Percentiles rank a stretch among this genome's conserved stretches.
Evolutionary conservation across 2,888 invertebrate species (phyloP).

Genomic region (Dolomedes plantarius): DNA sequence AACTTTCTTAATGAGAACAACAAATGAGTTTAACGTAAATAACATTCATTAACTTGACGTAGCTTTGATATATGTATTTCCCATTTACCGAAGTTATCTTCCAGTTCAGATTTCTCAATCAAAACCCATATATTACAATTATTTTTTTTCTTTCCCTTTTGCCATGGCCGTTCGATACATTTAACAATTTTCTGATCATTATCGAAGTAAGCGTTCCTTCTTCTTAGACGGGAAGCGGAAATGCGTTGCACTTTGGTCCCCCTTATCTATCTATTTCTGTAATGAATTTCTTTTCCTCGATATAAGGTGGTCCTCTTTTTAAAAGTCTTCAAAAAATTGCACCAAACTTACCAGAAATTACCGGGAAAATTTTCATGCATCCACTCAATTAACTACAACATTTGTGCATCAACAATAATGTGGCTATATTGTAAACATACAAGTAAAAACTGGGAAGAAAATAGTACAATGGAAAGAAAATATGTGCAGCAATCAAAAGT

Average conservation of each 20-base stretch:
- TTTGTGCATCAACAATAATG: too few species aligned
- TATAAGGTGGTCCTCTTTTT: too few species aligned
- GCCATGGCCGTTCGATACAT: neutral
- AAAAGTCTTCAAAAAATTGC: too few species aligned
- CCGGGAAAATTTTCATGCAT: too few species aligned
- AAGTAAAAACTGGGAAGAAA: too few species aligned
- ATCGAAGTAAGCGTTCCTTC: neutral
- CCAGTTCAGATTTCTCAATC: neutral
- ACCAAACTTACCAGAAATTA: too few species aligned
- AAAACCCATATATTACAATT: too few species aligned
- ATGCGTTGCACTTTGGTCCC: neutral
- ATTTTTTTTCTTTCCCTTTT: neutral
- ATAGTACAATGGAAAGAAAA: too few species aligned
- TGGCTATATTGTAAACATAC: too few species aligned
- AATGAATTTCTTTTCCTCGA: neutral
- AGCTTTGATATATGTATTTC: neutral
- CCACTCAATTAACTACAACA: too few species aligned
- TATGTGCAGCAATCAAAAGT: too few species aligned
- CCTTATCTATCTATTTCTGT: neutral
- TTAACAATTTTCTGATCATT: conserved; percentile 7
- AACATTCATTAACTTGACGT: neutral
- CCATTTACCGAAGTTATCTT: neutral
- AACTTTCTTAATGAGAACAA: neutral
- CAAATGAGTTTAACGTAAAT: neutral
- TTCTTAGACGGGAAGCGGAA: neutral